Evolutionary conservation across 2,113 vertebrate species (phyloP), one percentile per base, ranked within the genome.

Genomic region (Pseudois nayaur): DNA sequence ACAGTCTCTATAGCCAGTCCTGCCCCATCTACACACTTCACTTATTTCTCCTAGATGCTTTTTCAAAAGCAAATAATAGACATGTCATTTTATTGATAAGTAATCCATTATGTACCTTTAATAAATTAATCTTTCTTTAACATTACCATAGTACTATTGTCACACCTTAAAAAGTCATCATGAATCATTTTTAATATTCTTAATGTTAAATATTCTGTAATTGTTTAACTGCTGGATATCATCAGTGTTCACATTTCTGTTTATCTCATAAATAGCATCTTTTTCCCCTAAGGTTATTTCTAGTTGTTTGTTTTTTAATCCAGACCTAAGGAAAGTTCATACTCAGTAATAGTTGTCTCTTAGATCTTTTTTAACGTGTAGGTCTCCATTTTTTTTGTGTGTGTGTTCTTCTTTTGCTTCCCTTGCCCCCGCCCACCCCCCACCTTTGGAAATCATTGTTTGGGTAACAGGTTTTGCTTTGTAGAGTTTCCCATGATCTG

Each of bases 361-460:
- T 64, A 62, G 2, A 4, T 76, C 48, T 60, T 5, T 81, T 81
- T 91, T 92, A 86, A 87, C 67, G 25, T 48, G 17, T 33, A 89
- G 40, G 16, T 57, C 71, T 87, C 50, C 45, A 29, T 91, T 85
- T 86, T 21, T 8, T 45, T 0, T 52, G 54, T 54, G 15, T 48
- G 17, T 36, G 0, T 36, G 8, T 71, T 92, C 43, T 71, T 92
- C 43, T 45, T 57, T 71, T 25, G 11, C 19, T n/a, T 71, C 9
- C 31, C 17, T 36, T 0, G 1, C 4, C 2, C 64, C 64, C 0
- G 0, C 8, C 33, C 8, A 2, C 33, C 17, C 8, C 33, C 8
- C 8, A 10, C n/a, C 33, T 67, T 67, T 74, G 31, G 40, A 90
- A n/a, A 62, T 90, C 36, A 5, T 23, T 43, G 25, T 60, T 43